phyloP scores from a whole-genome alignment of 2,797 vertebrate species.

The Helostoma temminkii region DNA sequence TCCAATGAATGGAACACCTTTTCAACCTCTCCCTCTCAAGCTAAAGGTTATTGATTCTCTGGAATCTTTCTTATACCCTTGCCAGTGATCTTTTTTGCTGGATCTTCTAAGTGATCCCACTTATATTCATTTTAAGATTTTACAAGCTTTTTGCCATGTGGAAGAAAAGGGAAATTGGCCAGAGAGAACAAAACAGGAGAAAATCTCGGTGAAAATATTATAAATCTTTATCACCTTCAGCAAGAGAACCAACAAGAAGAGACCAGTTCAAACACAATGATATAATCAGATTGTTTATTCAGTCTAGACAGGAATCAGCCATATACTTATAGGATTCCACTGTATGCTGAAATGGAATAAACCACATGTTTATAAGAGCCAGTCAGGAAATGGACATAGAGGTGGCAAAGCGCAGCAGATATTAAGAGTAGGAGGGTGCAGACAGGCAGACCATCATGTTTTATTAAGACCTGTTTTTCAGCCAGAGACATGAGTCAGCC shows the following conservation, averaged over 20 bases:
- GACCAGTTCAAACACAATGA: background rate
- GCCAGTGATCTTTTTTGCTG: constrained; percentile 42
- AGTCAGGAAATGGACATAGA: constrained; percentile 18
- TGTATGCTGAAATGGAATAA: constrained; percentile 31
- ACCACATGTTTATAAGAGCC: constrained; percentile 23
- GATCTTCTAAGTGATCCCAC: constrained; percentile 36
- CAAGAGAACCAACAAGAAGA: constrained; percentile 15
- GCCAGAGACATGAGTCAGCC: constrained; percentile 74
- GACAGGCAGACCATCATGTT: constrained; percentile 73
- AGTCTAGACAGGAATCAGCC: constrained; percentile 20
- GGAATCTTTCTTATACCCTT: constrained; percentile 43
- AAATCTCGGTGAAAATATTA: constrained; percentile 16
- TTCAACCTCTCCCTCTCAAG: constrained; percentile 42
- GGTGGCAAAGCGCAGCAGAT: constrained; percentile 39
- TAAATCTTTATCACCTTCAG: constrained; percentile 18
- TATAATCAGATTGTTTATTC: constrained; percentile 10
- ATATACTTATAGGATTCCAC: constrained; percentile 10
- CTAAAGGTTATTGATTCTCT: constrained; percentile 70
- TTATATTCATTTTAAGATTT: constrained; percentile 43
- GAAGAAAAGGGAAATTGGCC: constrained; percentile 36
- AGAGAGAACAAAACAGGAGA: background rate
- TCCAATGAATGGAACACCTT: constrained; percentile 48
- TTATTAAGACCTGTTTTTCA: constrained; percentile 77
- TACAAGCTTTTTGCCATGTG: constrained; percentile 31
- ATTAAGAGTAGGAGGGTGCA: constrained; percentile 49